Base-by-base conservation (phyloP, 2,888 invertebrate species). In the Cryptosula pallasiana region DNA sequence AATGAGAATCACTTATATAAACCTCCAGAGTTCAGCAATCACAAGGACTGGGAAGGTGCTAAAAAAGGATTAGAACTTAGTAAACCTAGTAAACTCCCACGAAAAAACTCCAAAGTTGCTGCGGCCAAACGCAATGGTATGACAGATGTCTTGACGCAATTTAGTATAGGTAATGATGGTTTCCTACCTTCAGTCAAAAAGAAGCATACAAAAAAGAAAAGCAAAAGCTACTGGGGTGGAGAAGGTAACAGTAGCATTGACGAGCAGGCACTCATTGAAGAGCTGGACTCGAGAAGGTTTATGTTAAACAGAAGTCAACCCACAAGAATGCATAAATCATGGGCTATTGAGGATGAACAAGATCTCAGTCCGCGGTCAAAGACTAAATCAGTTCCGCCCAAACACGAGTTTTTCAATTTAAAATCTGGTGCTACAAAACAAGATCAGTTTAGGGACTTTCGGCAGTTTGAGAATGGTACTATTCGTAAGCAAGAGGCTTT, bases 101-200 rank as follows among this genome's bases (percentile, higher is more conserved):
- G 32, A 36, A 54, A 54, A 25, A 70, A 35, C 5, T 1, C 13
- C 27, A 72, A 69, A 27, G 32, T 25, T 25, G 23, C 1, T 35
- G 20, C 5, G 1, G 23, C 23, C 5, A 54, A 73, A 35, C 73
- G 74, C 3, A 72, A 73, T 2, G 73, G 76, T 27, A 79, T 81
- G 80, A 78, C 77, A 71, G 78, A 79, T 35, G 77, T 78, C 2
- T 73, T 82, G 63, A 79, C 76, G 74, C 77, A 80, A 63, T 82
- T 82, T 71, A 81, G 79, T 75, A 73, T 81, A 20, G 81, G 82
- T 2, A 81, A 81, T 3, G 74, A 79, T 36, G 81, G 80, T 1
- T 79, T 76, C 71, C 73, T 81, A 2, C 81, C 80, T 9, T 23
- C 73, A 1, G 74, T 74, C 1, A 70, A 70, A 35, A 27, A 27